Base-by-base conservation (phyloP, 2,888 invertebrate species). In the Synergus japonicus region DNA sequence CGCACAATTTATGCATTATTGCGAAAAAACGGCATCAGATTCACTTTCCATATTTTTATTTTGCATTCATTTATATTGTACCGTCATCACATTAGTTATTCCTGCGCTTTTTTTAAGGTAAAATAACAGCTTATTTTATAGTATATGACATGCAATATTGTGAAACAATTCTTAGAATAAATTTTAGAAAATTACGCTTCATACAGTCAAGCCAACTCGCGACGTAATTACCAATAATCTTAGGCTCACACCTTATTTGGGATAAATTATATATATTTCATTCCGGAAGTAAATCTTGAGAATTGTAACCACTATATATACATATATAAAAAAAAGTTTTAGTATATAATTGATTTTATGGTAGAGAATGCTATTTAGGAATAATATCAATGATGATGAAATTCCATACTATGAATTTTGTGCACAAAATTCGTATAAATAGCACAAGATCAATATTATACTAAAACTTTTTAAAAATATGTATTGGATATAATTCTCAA, bases 1-100 rank as follows among this genome's bases (percentile, higher is more conserved):
- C 49, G 37, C n/a, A 41, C 54, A 54, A 54, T 73, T 73, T 73
- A 54, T 73, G 54, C 54, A 54, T 54, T 12, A 54, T 73, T 73
- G 54, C 73, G 54, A 73, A 73, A 73, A 73, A 54, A 54, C 12
- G 41, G 15, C 12, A 4, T n/a, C 15, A 73, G 54, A 54, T 73
- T 54, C 69, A 67, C 46, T 22, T 69, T 49, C 29, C 13, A 69
- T 69, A 63, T 13, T 63, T 13, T 22, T 54, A 73, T 54, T 73
- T 73, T 73, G 41, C 46, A 49, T 69, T 15, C 69, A 69, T 54
- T 73, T 73, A n/a, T 37, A 29, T 69, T 22, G 3, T 60, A 22
- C 4, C 22, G 60, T 4, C 60, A 22, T 10, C 22, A 18, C 12
- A 60, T 4, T 12, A 22, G 10, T 60, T 60, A 22, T 22, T 0